Conservation (phyloP, 1,140 invertebrate species). For the Probaryconus sp. region DNA sequence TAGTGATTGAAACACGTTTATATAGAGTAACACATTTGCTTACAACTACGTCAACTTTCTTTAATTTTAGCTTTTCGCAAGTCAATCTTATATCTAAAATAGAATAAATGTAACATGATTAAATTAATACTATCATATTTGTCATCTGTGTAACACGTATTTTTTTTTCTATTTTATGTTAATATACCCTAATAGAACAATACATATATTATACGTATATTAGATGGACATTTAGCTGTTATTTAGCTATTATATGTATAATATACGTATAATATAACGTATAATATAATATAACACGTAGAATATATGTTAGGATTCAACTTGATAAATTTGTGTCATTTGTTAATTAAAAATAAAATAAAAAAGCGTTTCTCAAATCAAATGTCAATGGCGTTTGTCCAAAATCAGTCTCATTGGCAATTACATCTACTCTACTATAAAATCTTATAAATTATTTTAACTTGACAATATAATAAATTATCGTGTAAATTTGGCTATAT, state of each 20-base stretch:
- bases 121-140: neutral
- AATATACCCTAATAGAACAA: too few relatives aligned
- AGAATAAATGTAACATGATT: conserved; percentile 15
- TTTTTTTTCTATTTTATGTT: too few relatives aligned
- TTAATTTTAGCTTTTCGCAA: conserved; percentile 29
- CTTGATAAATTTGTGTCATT: too few relatives aligned
- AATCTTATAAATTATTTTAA: conserved; percentile 15
- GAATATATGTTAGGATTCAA: too few relatives aligned
- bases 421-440: conserved; percentile 16
- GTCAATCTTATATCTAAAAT: conserved; percentile 21
- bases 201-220: too few relatives aligned
- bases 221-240: too few relatives aligned
- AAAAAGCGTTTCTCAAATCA: conserved; percentile 56
- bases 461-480: conserved; percentile 47
- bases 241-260: too few relatives aligned
- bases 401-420: conserved; percentile 20
- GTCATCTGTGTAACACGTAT: too few relatives aligned
- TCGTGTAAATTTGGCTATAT: conserved; percentile 72
- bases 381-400: too few relatives aligned
- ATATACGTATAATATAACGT: too few relatives aligned
- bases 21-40: conserved; percentile 37
- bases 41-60: conserved; percentile 40
- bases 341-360: conserved; percentile 65
- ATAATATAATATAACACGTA: too few relatives aligned
- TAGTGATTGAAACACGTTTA: conserved; percentile 22